These are phyloP conservation scores for Trissolcus japonicus DNA, from an alignment of 2,888 invertebrate species.

Conservation along the genomic window DNA sequence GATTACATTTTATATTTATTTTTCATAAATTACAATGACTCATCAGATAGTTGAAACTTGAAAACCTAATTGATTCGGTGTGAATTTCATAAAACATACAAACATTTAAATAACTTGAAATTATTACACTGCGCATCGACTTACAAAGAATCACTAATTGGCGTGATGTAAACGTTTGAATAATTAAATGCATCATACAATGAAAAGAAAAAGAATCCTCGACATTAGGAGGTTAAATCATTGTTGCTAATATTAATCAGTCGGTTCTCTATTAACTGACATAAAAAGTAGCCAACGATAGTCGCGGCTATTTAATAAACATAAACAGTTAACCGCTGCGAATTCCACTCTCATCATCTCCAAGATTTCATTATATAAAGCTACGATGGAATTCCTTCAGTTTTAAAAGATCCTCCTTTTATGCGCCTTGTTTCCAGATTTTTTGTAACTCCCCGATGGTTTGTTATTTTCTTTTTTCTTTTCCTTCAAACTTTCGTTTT, in stretches of 20 bases:
- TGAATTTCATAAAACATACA: too few species aligned
- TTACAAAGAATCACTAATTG: slow-evolving; percentile 45
- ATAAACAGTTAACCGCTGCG: slow-evolving; percentile 33
- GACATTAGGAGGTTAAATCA: slow-evolving; percentile 39
- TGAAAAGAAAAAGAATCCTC: slow-evolving; percentile 33
- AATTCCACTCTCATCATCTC: slow-evolving; percentile 7
- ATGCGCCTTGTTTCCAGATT: neutral
- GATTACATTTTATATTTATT: too few species aligned
- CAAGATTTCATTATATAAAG: slow-evolving; percentile 30
- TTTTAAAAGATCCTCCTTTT: neutral
- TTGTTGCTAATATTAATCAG: slow-evolving; percentile 30
- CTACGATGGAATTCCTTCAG: slow-evolving; percentile 19
- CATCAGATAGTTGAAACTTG: too few species aligned
- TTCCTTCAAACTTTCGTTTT: slow-evolving; percentile 9
- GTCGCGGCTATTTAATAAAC: slow-evolving; percentile 33
- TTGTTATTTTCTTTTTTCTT: slow-evolving; percentile 7
- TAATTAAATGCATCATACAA: slow-evolving; percentile 36
- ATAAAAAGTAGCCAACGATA: slow-evolving; percentile 39
- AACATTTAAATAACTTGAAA: too few species aligned
- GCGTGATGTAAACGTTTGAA: slow-evolving; percentile 21
- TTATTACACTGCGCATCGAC: neutral
- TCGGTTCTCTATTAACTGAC: slow-evolving; percentile 13
- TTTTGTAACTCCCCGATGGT: slow-evolving; percentile 1
- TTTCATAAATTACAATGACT: too few species aligned
- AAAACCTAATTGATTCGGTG: too few species aligned